Conservation (phyloP, 1,140 invertebrate species). For the Charaxes varanes region DNA sequence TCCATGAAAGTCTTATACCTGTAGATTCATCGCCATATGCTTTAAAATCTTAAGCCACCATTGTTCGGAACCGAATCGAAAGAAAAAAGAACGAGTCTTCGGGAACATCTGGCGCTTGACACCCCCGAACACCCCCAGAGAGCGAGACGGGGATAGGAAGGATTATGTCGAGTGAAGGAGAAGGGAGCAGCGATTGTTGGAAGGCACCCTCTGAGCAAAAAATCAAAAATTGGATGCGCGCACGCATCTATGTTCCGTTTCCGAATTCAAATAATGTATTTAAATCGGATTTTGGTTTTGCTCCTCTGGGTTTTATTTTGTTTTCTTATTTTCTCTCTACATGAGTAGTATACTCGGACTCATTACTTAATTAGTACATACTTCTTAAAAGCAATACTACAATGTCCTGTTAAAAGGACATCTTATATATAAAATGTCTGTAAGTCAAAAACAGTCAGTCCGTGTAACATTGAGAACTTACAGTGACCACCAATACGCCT, state of each 20-base stretch:
- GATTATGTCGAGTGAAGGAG: constrained; percentile 11
- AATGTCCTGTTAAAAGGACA: too few species aligned
- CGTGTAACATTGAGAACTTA: too few species aligned
- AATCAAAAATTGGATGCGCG: constrained; percentile 43
- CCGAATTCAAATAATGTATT: constrained; percentile 31
- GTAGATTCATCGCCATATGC: constrained; percentile 32
- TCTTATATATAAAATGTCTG: too few species aligned
- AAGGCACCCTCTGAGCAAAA: constrained; percentile 34
- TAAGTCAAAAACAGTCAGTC: too few species aligned
- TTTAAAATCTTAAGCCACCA: constrained; percentile 31
- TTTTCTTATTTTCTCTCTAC: too few species aligned
- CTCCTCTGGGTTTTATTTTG: background rate
- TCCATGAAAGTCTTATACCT: constrained; percentile 24
- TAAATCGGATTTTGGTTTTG: background rate
- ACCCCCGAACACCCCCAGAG: constrained; percentile 37
- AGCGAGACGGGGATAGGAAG: constrained; percentile 22
- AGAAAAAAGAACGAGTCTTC: constrained; percentile 32
- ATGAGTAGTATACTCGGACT: too few species aligned
- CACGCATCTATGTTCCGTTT: constrained; percentile 53
- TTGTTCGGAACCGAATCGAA: constrained; percentile 35
- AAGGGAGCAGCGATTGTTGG: constrained; percentile 17
- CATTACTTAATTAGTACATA: too few species aligned
- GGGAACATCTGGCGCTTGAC: constrained; percentile 45
- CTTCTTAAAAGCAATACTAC: too few species aligned
- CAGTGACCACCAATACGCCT: too few species aligned